Evolutionary conservation across 2,113 vertebrate species (phyloP), one percentile per base, ranked within the genome.

Genomic region (Leuciscus idus): DNA sequence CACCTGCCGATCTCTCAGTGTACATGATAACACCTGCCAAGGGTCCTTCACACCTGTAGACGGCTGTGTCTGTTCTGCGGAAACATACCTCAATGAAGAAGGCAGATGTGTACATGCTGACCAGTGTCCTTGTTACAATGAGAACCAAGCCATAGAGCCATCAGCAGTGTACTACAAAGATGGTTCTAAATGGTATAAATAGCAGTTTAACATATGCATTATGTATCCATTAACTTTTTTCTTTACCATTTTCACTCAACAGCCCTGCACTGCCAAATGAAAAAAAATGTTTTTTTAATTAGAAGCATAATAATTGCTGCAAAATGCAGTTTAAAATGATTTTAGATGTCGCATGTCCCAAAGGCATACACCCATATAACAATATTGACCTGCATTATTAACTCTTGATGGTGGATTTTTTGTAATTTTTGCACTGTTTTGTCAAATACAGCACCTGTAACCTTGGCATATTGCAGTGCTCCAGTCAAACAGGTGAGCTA

Each of bases 1-100:
- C 19, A 97, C 95, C 3, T 99, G 98, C 66, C 95, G 91, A 0
- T 95, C 95, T 55, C 95, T 98, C 4, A 96, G 96, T 64, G 93
- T 95, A 85, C 88, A 89, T 0, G 97, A 99, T 10, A 28, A 87
- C 86, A 96, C 95, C 26, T 99, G 98, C 46, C 39, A 26, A 1
- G 70, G 96, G 0, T 5, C 90, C 23, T 95, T 96, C 80, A 94
- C 94, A 48, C 95, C 95, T 0, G 91, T 98, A 80, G 97, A 99
- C 0, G 98, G 98, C 72, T 99, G 98, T 13, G 91, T 94, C 84
- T 99, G 98, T 6, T 1, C 90, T 15, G 15, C 87, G 9, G 96
- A 92, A 87, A 97, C 95, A 3, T 99, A 96, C 90, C 92, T 97
- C 83, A 94, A 96, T 10, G 96, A 97, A 0, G 76, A 28, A 0